Evolutionary conservation across 2,113 vertebrate genomes (phyloP).

Genomic region (Eubucco bourcierii): DNA sequence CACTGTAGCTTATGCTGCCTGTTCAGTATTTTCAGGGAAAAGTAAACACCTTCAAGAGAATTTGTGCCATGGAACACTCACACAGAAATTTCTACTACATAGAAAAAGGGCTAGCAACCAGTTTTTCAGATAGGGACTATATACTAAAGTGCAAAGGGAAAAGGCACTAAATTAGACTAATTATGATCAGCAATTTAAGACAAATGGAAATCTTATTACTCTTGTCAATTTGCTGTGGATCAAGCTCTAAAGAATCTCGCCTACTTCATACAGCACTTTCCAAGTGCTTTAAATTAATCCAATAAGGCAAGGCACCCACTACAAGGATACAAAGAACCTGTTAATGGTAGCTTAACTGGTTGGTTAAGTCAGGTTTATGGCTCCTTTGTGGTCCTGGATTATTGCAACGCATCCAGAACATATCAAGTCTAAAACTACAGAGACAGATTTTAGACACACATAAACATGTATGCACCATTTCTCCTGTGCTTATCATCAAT

Average conservation of each 20-base stretch:
- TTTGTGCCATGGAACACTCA: background rate
- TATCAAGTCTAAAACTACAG: background rate
- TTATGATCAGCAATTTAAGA: slow-evolving; percentile 8
- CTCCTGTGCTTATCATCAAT: background rate
- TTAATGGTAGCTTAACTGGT: background rate
- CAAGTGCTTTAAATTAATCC: background rate
- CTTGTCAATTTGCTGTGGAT: background rate
- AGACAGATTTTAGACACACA: slow-evolving; percentile 9
- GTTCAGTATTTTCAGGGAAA: background rate
- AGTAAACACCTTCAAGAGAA: background rate
- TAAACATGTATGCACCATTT: background rate
- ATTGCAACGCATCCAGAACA: background rate
- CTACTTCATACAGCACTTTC: background rate
- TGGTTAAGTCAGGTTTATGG: slow-evolving; percentile 35
- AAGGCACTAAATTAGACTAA: background rate
- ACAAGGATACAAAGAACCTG: background rate
- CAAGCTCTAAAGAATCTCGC: background rate
- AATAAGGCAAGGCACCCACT: slow-evolving; percentile 5
- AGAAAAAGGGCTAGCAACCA: background rate
- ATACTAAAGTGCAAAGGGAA: background rate
- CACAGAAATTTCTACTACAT: background rate
- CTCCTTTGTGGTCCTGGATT: background rate
- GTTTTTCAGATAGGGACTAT: background rate
- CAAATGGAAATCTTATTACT: background rate
- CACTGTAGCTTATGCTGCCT: background rate